phyloP scores from a whole-genome alignment of 2,797 vertebrate species.

The Cossypha dichroa region DNA sequence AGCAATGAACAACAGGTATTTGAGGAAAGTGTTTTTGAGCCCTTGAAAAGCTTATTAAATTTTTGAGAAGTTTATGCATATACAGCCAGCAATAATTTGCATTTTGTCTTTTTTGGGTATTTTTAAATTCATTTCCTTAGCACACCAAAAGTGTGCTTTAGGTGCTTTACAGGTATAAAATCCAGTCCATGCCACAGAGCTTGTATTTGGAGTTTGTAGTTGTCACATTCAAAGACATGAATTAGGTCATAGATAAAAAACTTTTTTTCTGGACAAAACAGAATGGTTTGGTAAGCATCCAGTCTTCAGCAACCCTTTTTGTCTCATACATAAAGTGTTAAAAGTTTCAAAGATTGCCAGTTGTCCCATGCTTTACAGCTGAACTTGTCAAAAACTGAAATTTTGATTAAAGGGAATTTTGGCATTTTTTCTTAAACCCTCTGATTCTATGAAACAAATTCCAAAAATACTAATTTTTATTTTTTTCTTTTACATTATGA shows the following conservation, averaged over 20 bases:
- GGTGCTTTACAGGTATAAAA: background rate
- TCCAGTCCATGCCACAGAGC: background rate
- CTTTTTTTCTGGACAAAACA: background rate
- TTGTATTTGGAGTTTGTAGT: background rate
- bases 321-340: background rate
- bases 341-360: background rate
- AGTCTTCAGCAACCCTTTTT: background rate
- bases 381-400: background rate
- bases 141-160: background rate
- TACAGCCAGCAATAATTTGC: background rate
- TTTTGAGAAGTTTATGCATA: background rate
- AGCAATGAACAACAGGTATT: background rate
- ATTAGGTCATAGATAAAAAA: background rate
- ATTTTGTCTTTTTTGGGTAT: background rate
- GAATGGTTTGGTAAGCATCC: background rate
- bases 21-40: background rate
- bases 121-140: background rate
- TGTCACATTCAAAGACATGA: background rate
- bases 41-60: background rate
- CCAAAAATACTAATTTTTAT: accelerated
- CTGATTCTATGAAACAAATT: background rate
- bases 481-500: background rate
- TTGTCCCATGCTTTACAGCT: background rate
- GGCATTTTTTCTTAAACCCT: background rate
- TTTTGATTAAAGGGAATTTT: background rate